phyloP scores from a whole-genome alignment of 1,140 invertebrate genomes.

The Drosophila ercepeae region DNA sequence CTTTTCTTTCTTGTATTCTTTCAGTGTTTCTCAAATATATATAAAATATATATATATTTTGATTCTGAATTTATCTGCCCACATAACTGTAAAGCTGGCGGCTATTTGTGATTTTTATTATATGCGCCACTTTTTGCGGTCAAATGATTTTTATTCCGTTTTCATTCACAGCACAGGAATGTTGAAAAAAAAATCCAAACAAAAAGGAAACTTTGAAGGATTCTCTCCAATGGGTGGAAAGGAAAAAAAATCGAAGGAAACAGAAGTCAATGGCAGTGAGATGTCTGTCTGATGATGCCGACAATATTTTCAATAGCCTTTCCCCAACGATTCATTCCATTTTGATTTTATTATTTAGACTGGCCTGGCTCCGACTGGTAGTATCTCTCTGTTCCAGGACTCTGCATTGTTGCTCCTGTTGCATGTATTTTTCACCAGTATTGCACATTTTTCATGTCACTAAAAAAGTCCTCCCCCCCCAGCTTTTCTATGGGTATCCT shows the following conservation, averaged over 20 bases:
- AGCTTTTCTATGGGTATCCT: conserved; percentile 1
- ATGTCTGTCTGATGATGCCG: conserved; percentile 52
- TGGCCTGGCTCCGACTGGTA: background rate
- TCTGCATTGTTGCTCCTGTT: conserved; percentile 1
- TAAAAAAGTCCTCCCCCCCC: conserved; percentile 54
- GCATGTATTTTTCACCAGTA: conserved; percentile 19
- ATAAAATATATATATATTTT: background rate
- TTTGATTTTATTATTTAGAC: conserved; percentile 80
- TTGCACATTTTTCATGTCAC: conserved; percentile 80
- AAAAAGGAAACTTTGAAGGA: background rate
- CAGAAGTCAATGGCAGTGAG: conserved; percentile 21
- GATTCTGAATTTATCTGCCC: conserved; percentile 15
- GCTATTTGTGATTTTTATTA: conserved; percentile 45
- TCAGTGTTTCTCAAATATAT: conserved; percentile 12
- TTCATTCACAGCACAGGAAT: conserved; percentile 6
- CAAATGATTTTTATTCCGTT: conserved; percentile 60
- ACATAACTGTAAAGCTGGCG: conserved; percentile 18
- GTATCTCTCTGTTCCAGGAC: background rate
- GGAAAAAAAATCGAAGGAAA: background rate
- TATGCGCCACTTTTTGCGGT: conserved; percentile 61
- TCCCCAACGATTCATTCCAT: conserved; percentile 64
- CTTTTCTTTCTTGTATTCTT: background rate
- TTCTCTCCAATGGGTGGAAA: background rate
- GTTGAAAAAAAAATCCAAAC: background rate
- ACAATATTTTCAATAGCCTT: conserved; percentile 76